Percentiles rank a stretch among this genome's conserved stretches.
Conservation (phyloP, 92 coral and sea anemone genomes). For the Porites rus region DNA sequence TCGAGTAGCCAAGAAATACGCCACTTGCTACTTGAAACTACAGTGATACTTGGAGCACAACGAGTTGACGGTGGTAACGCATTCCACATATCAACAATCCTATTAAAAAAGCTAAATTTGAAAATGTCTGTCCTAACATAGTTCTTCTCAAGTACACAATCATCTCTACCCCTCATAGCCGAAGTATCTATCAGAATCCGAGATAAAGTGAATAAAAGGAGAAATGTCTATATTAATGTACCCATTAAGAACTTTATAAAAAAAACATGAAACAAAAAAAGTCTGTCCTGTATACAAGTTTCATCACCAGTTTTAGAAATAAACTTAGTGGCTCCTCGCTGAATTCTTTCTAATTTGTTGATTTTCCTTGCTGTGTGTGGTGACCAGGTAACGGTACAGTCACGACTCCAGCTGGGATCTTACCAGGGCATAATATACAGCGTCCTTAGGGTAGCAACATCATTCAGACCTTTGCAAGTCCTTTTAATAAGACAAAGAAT, state of each 20-base stretch:
- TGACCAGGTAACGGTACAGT: slow-evolving; percentile 48
- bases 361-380: slow-evolving; percentile 39
- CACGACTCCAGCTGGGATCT: slow-evolving; percentile 45
- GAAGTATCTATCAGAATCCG: too few relatives aligned
- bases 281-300: neutral
- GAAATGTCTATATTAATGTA: slow-evolving; percentile 19
- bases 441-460: slow-evolving; percentile 42
- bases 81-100: too few relatives aligned
- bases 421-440: slow-evolving; percentile 42
- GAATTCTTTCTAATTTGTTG: slow-evolving; percentile 47
- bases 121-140: too few relatives aligned
- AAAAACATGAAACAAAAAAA: slow-evolving; percentile 20
- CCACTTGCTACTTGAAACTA: too few relatives aligned
- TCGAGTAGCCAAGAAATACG: too few relatives aligned
- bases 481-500: slow-evolving; percentile 51
- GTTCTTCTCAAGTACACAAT: too few relatives aligned
- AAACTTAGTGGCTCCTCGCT: slow-evolving; percentile 50
- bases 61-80: too few relatives aligned
- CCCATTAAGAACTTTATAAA: slow-evolving; percentile 28
- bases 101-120: too few relatives aligned
- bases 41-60: too few relatives aligned
- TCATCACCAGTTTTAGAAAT: slow-evolving; percentile 33
- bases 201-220: too few relatives aligned
- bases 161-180: too few relatives aligned
- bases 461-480: slow-evolving; percentile 51